Conservation (phyloP, 2,113 vertebrate genomes). For the Ptyas mucosa region DNA sequence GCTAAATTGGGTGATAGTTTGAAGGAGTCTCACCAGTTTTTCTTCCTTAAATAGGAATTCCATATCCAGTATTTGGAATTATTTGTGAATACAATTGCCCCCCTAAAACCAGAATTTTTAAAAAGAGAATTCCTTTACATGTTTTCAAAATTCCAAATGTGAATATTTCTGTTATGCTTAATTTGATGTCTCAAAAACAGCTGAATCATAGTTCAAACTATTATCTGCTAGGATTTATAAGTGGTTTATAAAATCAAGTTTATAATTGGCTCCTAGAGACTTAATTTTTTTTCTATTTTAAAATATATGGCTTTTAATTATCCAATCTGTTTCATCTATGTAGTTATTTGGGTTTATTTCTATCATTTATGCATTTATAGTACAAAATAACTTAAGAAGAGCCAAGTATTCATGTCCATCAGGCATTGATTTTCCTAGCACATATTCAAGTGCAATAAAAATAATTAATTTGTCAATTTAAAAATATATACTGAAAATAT, state of each 20-base stretch:
- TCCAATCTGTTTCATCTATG: background rate
- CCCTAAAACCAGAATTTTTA: background rate
- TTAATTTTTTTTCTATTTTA: background rate
- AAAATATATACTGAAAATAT: background rate
- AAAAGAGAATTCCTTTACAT: background rate
- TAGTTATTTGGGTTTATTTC: background rate
- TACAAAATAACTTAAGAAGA: background rate
- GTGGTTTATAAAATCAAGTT: background rate
- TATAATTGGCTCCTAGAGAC: background rate
- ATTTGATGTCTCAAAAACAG: background rate
- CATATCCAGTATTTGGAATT: background rate
- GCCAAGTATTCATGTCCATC: background rate
- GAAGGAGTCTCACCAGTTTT: background rate
- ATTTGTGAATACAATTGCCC: background rate
- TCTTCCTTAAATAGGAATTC: background rate
- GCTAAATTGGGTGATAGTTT: background rate
- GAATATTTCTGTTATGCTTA: background rate
- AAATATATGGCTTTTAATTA: background rate
- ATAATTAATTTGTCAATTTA: background rate
- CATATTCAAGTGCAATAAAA: background rate
- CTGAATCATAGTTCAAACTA: background rate
- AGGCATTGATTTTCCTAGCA: background rate
- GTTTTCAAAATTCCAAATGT: background rate
- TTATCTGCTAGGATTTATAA: background rate
- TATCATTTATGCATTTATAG: background rate